These are phyloP conservation scores for Collichthys lucidus DNA, from an alignment of 2,113 vertebrate genomes.

Conservation along the genomic window DNA sequence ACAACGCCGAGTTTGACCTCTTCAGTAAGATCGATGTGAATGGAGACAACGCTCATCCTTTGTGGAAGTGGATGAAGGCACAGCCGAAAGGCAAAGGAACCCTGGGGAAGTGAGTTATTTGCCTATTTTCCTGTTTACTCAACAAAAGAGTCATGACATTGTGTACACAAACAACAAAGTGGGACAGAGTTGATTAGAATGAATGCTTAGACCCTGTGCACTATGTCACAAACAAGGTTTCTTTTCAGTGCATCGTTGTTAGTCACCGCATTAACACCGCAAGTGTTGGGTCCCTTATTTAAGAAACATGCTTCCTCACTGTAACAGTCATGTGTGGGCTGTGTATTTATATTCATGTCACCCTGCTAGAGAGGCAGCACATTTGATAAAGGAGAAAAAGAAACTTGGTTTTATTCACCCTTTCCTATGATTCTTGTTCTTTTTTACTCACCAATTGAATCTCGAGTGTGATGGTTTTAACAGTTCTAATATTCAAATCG, in stretches of 20 bases:
- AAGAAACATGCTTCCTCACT: neutral
- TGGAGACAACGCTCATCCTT: conserved; percentile 89
- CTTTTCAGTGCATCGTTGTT: neutral
- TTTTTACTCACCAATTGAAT: neutral
- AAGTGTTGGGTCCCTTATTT: neutral
- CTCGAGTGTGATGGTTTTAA: neutral
- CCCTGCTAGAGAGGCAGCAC: neutral
- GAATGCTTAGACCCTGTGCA: neutral
- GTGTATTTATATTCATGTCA: neutral
- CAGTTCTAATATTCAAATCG: no score
- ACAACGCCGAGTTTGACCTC: conserved; percentile 92
- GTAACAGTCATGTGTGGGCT: neutral
- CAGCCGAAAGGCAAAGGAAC: conserved; percentile 93
- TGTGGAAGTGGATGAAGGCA: conserved; percentile 98
- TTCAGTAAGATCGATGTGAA: conserved; percentile 96
- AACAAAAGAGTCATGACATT: neutral
- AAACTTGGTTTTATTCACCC: neutral
- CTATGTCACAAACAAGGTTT: neutral
- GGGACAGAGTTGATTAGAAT: neutral
- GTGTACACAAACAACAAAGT: no score
- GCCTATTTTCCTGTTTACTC: neutral
- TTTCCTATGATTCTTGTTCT: neutral
- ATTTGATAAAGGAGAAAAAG: neutral
- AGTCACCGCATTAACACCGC: no score
- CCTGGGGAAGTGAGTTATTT: conserved; percentile 90